phyloP scores from a whole-genome alignment of 2,113 vertebrate species.

The Halcyon malimbica region DNA sequence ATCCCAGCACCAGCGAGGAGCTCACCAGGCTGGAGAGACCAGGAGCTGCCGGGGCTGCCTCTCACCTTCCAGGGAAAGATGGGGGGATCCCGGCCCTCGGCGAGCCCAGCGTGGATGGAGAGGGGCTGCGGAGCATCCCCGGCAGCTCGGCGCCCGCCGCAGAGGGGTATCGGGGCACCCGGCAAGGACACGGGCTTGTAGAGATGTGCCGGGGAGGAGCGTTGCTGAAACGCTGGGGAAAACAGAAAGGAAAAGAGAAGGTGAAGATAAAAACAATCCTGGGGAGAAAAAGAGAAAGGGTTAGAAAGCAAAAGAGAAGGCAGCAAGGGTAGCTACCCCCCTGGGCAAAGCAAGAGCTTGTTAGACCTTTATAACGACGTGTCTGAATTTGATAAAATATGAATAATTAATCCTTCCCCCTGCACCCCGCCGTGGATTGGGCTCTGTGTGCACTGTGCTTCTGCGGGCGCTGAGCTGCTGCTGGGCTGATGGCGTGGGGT shows the following conservation, averaged over 20 bases:
- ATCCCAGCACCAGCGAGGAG: neutral
- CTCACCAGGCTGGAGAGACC: neutral
- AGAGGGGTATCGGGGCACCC: rapidly evolving
- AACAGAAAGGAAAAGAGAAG: neutral
- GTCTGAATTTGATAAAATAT: neutral
- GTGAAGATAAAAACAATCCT: neutral
- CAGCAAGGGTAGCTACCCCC: neutral
- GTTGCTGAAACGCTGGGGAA: neutral
- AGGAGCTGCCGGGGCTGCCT: neutral
- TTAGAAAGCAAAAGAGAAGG: neutral
- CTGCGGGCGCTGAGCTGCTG: neutral
- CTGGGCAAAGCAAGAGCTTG: neutral
- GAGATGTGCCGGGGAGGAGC: rapidly evolving
- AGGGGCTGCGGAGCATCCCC: rapidly evolving
- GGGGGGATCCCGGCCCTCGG: neutral
- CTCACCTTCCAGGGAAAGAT: neutral
- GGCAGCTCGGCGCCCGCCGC: rapidly evolving
- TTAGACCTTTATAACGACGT: neutral
- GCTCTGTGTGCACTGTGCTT: neutral
- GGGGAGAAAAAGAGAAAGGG: neutral
- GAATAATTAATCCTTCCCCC: neutral
- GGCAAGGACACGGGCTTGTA: rapidly evolving
- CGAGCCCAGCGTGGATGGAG: rapidly evolving
- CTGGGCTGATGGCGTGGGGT: neutral
- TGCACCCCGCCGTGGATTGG: neutral